Base-by-base conservation (phyloP, 2,113 vertebrate genomes). In the Hylia prasina region DNA sequence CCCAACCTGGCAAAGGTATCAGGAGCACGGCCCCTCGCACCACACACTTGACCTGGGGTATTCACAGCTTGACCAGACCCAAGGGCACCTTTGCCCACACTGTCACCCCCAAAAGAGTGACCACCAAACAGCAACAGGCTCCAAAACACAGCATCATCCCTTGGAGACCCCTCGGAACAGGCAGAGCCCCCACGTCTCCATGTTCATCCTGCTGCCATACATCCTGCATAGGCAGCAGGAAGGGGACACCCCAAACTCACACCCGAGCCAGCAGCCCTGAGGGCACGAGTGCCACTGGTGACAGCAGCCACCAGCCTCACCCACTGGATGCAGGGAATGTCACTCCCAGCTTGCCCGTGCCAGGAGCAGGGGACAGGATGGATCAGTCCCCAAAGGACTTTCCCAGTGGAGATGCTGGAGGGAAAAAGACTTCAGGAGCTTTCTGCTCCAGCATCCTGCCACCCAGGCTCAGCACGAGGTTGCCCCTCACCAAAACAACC, bases 391-490 rank as follows among this genome's bases (percentile, higher is more conserved):
- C 8, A 0, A 8, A 23, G 28, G 44, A 73, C 45, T 63, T 35
- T 66, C 48, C 57, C 6, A 7, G 11, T 1, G 4, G 30, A 90
- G 78, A 66, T 15, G 45, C 44, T 47, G 0, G 10, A 66, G 10
- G 6, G 4, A 17, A 69, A 77, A 89, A 81, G 7, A 31, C 33
- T 28, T 61, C 1, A 1, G 75, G 47, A 79, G 11, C 47, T 92
- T 65, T 50, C 57, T 61, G 24, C 70, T 21, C 24, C 78, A 19
- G 33, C 28, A 27, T 18, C 58, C 33, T 48, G 63, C 79, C 4
- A 1, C n/a, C 69, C 0, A 0, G 0, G 1, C 66, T 31, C 81
- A 66, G 53, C n/a, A 64, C 1, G 0, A 84, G 48, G 6, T 0
- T 33, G 33, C 33, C 25, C 73, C 71, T 77, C 4, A 1, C 63